Conservation (phyloP, 1,140 invertebrate genomes). For the Achatina immaculata region DNA sequence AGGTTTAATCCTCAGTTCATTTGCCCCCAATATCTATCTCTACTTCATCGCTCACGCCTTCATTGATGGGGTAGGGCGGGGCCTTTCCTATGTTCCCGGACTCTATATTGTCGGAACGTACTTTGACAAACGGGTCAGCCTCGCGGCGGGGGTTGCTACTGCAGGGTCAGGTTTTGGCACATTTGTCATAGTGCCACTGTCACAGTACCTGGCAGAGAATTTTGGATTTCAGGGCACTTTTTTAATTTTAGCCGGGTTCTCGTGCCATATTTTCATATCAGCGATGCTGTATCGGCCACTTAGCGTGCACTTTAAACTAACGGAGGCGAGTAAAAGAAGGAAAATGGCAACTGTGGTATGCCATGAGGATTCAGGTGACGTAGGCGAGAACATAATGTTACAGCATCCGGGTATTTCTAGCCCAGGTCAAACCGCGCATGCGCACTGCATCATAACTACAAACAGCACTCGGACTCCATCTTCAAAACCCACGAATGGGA, state of each 20-base stretch:
- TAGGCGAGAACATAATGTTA: neutral
- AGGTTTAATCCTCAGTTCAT: constrained; percentile 84
- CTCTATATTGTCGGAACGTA: constrained; percentile 62
- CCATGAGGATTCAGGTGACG: neutral
- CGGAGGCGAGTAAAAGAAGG: neutral
- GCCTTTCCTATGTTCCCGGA: constrained; percentile 44
- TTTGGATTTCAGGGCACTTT: constrained; percentile 41
- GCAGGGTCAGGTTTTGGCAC: constrained; percentile 66
- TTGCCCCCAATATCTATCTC: constrained; percentile 81
- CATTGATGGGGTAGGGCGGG: constrained; percentile 72
- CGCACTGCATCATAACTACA: too few species aligned
- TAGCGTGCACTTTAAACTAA: constrained; percentile 50
- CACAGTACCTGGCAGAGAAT: constrained; percentile 55
- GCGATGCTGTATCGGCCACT: constrained; percentile 47
- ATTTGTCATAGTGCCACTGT: constrained; percentile 64
- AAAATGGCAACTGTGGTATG: too few species aligned
- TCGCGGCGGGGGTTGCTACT: constrained; percentile 65
- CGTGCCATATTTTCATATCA: constrained; percentile 42
- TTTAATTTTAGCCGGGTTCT: constrained; percentile 42
- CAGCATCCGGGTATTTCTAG: neutral
- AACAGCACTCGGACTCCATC: too few species aligned
- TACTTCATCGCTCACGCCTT: constrained; percentile 87
- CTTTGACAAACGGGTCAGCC: constrained; percentile 56
- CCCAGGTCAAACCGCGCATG: neutral
- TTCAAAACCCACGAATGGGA: too few species aligned